Base-by-base conservation (phyloP, 2,797 vertebrate species). In the Gambelia wislizenii region DNA sequence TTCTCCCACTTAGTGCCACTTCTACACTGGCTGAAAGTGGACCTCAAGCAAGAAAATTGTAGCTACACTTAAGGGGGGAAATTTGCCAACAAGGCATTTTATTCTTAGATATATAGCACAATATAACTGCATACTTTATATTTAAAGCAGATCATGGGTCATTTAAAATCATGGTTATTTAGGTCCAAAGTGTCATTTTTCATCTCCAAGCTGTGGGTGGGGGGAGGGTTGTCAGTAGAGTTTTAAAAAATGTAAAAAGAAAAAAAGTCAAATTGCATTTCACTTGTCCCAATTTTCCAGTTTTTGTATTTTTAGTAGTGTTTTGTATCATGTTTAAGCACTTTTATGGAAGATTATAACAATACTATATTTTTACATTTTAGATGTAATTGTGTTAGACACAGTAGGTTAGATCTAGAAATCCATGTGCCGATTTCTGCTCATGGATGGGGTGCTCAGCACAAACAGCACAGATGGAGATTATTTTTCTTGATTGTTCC, bases 31-130 rank as follows among this genome's bases (percentile, higher is more conserved):
- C 87, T 93, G 70, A 90, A 92, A 91, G 44, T 81, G 70, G 36
- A 79, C 77, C 1, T 47, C 84, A 74, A 36, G 8, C 87, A 91
- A 81, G 84, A 93, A 93, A 94, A 95, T 94, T 86, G 87, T 72
- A 54, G 49, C 78, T 93, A 47, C 76, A 33, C 81, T 91, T 90
- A 80, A 79, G 64, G 64, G 76, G 81, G 69, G 89, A 27, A 12
- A 83, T 91, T n/a, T 95, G 74, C 78, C 89, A 93, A 69, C 81
- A 88, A 83, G 89, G 87, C 61, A 88, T 72, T 92, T 95, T 0
- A 70, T 92, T 91, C 9, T 3, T 1, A 89, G 61, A 86, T 91
- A 87, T 64, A 90, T 76, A 77, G 85, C 42, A 86, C 72, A 89
- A 52, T 91, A 59, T 75, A 92, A 89, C 61, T 75, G 30, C 30